These are phyloP conservation scores for Enteromius trimaculatus DNA, from an alignment of 2,797 vertebrate species.

Conservation along the genomic window DNA sequence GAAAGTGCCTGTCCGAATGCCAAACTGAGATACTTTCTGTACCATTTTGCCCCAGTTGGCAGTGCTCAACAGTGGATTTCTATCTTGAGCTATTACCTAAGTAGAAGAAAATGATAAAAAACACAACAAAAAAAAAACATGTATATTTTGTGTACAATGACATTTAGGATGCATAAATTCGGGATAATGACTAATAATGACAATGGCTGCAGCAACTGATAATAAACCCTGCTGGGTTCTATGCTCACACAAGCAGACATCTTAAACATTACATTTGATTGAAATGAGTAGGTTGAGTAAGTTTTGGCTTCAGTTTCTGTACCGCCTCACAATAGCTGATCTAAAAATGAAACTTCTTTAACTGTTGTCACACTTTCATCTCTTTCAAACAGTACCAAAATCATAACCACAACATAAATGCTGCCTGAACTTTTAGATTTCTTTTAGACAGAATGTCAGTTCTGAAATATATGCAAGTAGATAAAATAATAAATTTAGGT, in stretches of 20 bases:
- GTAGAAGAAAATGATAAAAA: not conserved
- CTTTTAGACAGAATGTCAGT: not conserved
- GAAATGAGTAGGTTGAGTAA: not conserved
- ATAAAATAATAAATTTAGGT: not conserved
- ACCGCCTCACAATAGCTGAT: not conserved
- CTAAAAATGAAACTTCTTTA: not conserved
- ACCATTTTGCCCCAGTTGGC: constrained; percentile 96
- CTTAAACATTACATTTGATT: not conserved
- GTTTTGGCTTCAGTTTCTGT: not conserved
- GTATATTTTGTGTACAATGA: not conserved
- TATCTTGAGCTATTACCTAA: constrained; percentile 92
- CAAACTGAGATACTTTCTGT: constrained; percentile 95
- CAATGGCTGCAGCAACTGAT: not conserved
- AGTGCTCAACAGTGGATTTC: constrained; percentile 88
- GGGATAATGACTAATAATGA: not conserved
- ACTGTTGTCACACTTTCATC: not conserved
- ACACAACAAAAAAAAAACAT: not conserved
- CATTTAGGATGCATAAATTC: not conserved
- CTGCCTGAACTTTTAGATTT: not conserved
- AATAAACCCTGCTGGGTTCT: not conserved
- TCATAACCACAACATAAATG: not conserved
- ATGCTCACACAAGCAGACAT: not conserved
- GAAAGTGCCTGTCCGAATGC: constrained; percentile 95
- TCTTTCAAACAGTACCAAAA: not conserved
- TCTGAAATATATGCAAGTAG: not conserved